These are phyloP conservation scores for Drosophila dives DNA, from an alignment of 2,888 invertebrate species.

Conservation along the genomic window DNA sequence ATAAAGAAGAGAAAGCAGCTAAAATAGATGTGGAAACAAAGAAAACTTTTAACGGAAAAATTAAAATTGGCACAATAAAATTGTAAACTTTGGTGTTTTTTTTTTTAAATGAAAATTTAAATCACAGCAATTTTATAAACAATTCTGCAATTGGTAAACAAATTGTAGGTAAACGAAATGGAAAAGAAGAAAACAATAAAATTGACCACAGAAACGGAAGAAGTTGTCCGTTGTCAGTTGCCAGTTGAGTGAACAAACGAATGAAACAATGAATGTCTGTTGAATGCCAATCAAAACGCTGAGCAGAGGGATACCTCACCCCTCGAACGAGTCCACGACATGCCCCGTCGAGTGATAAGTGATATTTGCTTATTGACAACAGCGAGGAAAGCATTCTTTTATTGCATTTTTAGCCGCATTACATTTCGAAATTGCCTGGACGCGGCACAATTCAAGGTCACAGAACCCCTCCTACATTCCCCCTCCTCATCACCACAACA, in stretches of 20 bases:
- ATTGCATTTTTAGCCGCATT: constrained; percentile 6
- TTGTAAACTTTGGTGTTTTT: constrained; percentile 25
- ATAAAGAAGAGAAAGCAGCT: background rate
- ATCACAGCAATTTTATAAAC: constrained; percentile 38
- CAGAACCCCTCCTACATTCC: background rate
- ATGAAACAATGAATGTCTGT: constrained; percentile 51
- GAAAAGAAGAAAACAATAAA: constrained; percentile 42
- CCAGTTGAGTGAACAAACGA: constrained; percentile 16
- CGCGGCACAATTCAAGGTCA: constrained; percentile 63
- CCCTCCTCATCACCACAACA: background rate
- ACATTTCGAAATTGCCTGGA: constrained; percentile 38
- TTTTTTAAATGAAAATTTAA: constrained; percentile 8
- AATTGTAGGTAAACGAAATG: background rate
- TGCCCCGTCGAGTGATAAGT: constrained; percentile 18
- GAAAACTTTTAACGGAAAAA: constrained; percentile 15
- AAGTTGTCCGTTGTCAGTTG: constrained; percentile 39
- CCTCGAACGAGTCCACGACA: constrained; percentile 30
- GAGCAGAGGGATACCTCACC: constrained; percentile 3
- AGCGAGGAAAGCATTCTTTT: constrained; percentile 9
- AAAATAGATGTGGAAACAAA: constrained; percentile 8
- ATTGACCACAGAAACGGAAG: constrained; percentile 49
- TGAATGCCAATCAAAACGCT: constrained; percentile 66
- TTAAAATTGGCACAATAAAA: constrained; percentile 11
- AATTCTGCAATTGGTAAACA: constrained; percentile 51
- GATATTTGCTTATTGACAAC: constrained; percentile 24